Conservation (phyloP, 2,888 invertebrate genomes). For the Mechanitis messenoides region DNA sequence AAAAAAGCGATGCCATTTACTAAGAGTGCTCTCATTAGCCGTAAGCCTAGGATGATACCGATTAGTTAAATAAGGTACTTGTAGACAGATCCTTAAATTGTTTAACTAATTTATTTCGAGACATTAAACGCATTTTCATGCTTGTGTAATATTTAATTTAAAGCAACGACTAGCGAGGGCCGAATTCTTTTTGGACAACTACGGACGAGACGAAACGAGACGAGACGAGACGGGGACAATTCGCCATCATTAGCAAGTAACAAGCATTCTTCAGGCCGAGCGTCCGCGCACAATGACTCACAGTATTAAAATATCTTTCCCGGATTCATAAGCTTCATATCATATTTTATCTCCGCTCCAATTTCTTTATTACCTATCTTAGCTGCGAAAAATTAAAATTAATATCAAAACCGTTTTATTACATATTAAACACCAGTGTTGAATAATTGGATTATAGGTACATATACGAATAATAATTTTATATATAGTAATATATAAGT, state of each 20-base stretch:
- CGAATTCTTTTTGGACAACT: slow-evolving; percentile 53
- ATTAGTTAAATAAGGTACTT: slow-evolving; percentile 13
- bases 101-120: slow-evolving; percentile 30
- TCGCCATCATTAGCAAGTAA: slow-evolving; percentile 58
- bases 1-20: not conserved
- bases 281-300: slow-evolving; percentile 42
- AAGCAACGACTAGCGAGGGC: slow-evolving; percentile 40
- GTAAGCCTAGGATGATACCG: slow-evolving; percentile 10
- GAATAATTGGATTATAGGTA: too few species aligned
- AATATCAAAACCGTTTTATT: not conserved
- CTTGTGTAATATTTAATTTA: slow-evolving; percentile 53
- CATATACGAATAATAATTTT: too few species aligned
- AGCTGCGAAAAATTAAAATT: not conserved
- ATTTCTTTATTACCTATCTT: slow-evolving; percentile 10
- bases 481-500: too few species aligned
- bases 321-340: slow-evolving; percentile 17
- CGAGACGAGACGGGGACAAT: slow-evolving; percentile 44
- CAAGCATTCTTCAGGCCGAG: slow-evolving; percentile 46
- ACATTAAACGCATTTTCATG: slow-evolving; percentile 42
- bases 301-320: slow-evolving; percentile 41
- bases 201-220: slow-evolving; percentile 39
- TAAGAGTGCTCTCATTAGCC: not conserved
- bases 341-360: slow-evolving; percentile 14
- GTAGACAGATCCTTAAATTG: slow-evolving; percentile 20
- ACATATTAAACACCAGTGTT: too few species aligned